Evolutionary conservation across 2,113 vertebrate genomes (phyloP).

Genomic region (Plecturocebus donacophilus): DNA sequence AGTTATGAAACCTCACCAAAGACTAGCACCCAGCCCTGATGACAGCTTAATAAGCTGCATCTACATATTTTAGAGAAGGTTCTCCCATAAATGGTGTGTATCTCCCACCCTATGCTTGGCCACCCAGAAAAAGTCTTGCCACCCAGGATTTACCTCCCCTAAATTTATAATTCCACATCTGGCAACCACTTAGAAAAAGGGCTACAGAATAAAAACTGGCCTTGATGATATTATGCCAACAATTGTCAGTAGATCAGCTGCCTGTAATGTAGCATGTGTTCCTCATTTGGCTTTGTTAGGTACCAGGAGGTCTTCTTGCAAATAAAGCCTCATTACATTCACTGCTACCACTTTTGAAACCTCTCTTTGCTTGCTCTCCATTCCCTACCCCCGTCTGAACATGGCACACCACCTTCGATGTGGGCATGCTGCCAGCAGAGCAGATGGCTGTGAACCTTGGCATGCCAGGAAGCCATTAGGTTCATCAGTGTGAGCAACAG

Average conservation of each 20-base stretch:
- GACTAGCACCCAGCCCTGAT: background rate
- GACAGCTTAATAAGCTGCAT: background rate
- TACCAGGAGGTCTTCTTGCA: constrained; percentile 77
- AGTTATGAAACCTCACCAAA: background rate
- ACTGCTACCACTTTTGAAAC: constrained; percentile 65
- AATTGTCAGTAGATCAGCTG: constrained; percentile 77
- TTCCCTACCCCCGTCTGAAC: constrained; percentile 58
- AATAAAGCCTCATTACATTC: constrained; percentile 78
- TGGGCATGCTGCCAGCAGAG: constrained; percentile 82
- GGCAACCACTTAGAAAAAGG: constrained; percentile 69
- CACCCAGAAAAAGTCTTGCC: background rate
- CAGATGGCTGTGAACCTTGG: constrained; percentile 84
- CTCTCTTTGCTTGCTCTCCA: constrained; percentile 73
- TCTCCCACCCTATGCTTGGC: background rate
- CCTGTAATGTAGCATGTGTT: constrained; percentile 74
- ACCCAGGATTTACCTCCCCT: background rate
- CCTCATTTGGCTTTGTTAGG: constrained; percentile 81
- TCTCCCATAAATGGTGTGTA: background rate
- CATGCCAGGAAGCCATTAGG: constrained; percentile 81
- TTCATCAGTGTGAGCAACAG: constrained; percentile 78
- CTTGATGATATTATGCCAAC: constrained; percentile 75
- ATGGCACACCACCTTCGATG: constrained; percentile 75
- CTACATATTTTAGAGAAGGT: background rate
- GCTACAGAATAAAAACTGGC: constrained; percentile 63
- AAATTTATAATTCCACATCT: constrained; percentile 53